Evolutionary conservation across 2,888 invertebrate species (phyloP), one percentile per base, ranked within the genome.

Genomic region (Apantesis nais): DNA sequence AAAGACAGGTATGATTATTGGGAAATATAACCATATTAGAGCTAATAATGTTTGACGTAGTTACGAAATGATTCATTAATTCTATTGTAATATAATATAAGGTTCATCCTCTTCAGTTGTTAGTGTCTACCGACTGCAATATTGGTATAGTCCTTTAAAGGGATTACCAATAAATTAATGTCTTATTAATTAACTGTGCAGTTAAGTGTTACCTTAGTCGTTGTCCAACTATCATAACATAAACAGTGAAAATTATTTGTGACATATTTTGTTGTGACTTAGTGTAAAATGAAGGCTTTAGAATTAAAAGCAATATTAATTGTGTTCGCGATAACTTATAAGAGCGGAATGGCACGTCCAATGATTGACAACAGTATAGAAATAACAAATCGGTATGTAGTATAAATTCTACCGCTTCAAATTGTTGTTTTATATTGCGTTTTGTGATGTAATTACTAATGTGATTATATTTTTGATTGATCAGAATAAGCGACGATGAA

Each of bases 51-150:
- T 73, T 68, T 83, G 78, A 83, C 82, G 84, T 75, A 74, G 85
- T 88, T 97, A 85, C 96, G 96, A 60, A 97, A 97, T 86, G 96
- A 96, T 41, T 93, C 92, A 82, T 61, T 41, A 62, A 72, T 67
- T 70, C n/a, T 62, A 58, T 69, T 63, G 74, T 77, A 79, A 68
- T 66, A 58, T 58, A 81, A 82, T 79, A 81, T 71, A 77, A 78
- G 80, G 79, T 70, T 71, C 62, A 76, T 69, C 73, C 55, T 55
- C 63, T 74, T 65, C 63, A 74, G 71, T 79, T 72, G 71, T 75
- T 79, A 85, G 79, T 80, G 78, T 80, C 77, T 75, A 78, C 60
- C 70, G 70, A 80, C 80, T 78, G 80, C 74, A 78, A 78, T 16
- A 79, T 85, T 85, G 86, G 84, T 85, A 86, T 85, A 86, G 86